Conservation (phyloP, 2,113 vertebrate species). For the Corythornis vintsioides region DNA sequence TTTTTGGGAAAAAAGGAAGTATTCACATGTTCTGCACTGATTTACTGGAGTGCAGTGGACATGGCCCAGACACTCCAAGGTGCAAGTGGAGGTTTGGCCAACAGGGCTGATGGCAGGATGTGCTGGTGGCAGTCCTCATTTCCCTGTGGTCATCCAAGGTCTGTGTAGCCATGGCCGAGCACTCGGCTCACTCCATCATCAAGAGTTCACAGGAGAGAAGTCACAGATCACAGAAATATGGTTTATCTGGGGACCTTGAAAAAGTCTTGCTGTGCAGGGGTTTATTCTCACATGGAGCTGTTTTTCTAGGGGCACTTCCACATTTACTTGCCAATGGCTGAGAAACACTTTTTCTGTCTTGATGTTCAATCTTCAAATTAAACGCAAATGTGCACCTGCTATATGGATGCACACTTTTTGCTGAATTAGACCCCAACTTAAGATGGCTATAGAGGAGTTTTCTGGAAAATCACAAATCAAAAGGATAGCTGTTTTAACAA, state of each 20-base stretch:
- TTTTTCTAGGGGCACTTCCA: not conserved
- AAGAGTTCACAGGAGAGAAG: not conserved
- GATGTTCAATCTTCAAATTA: not conserved
- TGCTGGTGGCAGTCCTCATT: not conserved
- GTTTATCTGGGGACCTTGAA: not conserved
- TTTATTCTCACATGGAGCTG: rapidly evolving
- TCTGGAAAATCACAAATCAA: not conserved
- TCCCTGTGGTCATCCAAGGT: not conserved
- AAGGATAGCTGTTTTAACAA: not conserved
- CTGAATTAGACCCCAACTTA: not conserved
- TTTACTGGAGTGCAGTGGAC: too few relatives aligned
- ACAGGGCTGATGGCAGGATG: not conserved
- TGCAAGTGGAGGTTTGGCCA: not conserved
- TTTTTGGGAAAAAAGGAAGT: not conserved
- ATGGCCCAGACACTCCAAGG: not conserved
- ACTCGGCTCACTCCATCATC: too few relatives aligned
- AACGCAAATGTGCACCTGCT: rapidly evolving
- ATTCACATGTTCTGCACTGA: too few relatives aligned
- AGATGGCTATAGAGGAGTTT: rapidly evolving
- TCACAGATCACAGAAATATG: rapidly evolving
- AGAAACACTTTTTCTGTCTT: not conserved
- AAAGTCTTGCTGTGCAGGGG: not conserved
- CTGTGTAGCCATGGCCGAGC: rapidly evolving
- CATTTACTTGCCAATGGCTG: not conserved
- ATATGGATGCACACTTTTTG: not conserved